Base-by-base conservation (phyloP, 2,888 invertebrate genomes). In the Dryomyza anilis region DNA sequence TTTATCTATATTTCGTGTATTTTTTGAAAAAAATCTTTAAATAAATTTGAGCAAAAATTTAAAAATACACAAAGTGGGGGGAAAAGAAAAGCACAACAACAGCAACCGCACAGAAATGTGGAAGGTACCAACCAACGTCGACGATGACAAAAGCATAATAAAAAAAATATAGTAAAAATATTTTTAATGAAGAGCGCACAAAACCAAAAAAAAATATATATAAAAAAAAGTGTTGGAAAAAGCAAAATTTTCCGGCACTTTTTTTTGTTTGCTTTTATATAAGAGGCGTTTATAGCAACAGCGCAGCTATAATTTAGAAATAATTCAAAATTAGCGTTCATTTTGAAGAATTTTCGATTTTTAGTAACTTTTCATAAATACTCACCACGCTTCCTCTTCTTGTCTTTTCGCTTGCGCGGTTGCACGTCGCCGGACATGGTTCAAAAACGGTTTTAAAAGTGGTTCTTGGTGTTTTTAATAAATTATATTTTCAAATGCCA, bases 351-450 rank as follows among this genome's bases (percentile, higher is more conserved):
- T 33, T 33, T 33, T 8, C 33, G 33, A 33, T 33, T 12, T 33
- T 33, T 6, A 33, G 33, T 33, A 12, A 33, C 33, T 33, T 33
- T 33, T 33, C 33, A 33, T 8, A 33, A 33, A 6, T 12, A 74
- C 79, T 78, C 74, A 85, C 87, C 93, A 77, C 93, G 92, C 89
- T 91, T 93, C 85, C 89, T 75, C 71, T 78, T 91, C 84, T 92
- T 94, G 82, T 93, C 93, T 85, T 91, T 93, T 75, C 93, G 90
- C 85, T 92, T 93, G 79, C 92, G 89, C 79, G 92, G 91, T 84
- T 93, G 93, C 76, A 91, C 91, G 85, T 94, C 93, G 76, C 92
- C 92, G 82, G 93, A 93, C 94, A 94, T 93, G 84, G 83, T 87
- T 59, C 27, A 45, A 23, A 39, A 55, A 10, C 21, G 19, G 10